Conservation (phyloP, 2,888 invertebrate species). For the Hirudinaria manillensis region DNA sequence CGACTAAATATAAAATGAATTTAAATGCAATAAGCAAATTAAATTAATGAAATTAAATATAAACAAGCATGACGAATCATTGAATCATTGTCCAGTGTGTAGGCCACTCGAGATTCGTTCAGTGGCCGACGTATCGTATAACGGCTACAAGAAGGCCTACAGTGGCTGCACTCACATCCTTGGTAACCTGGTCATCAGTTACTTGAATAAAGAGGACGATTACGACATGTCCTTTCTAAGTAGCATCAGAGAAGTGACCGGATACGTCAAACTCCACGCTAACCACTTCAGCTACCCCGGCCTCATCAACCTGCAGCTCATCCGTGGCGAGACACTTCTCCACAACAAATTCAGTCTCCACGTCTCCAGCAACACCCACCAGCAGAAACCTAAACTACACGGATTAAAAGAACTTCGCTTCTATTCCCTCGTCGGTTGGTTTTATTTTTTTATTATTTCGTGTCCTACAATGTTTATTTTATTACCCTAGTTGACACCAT, state of each 20-base stretch:
- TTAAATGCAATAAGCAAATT: no score
- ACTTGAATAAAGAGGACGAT: background rate
- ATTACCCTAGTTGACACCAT: background rate
- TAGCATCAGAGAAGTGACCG: slow-evolving; percentile 5
- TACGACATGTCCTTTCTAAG: slow-evolving; percentile 15
- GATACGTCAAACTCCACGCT: slow-evolving; percentile 5
- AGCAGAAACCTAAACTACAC: background rate
- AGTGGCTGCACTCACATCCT: slow-evolving; percentile 11
- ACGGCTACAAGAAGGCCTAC: background rate
- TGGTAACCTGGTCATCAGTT: slow-evolving; percentile 20
- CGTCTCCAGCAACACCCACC: slow-evolving; percentile 11
- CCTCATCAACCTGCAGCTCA: background rate
- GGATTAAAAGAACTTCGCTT: slow-evolving; percentile 17
- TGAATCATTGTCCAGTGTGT: background rate
- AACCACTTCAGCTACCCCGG: slow-evolving; percentile 19
- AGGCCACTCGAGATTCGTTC: background rate
- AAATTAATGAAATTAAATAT: no score
- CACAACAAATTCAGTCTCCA: background rate
- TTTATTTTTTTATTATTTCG: background rate
- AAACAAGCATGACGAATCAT: no score
- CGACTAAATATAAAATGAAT: no score
- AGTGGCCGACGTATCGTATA: background rate
- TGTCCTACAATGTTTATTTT: no score
- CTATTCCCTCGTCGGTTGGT: slow-evolving; percentile 1
- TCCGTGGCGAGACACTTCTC: slow-evolving; percentile 2